These are phyloP conservation scores for Erythrocercus mccallii DNA, from an alignment of 2,113 vertebrate species.

Conservation along the genomic window DNA sequence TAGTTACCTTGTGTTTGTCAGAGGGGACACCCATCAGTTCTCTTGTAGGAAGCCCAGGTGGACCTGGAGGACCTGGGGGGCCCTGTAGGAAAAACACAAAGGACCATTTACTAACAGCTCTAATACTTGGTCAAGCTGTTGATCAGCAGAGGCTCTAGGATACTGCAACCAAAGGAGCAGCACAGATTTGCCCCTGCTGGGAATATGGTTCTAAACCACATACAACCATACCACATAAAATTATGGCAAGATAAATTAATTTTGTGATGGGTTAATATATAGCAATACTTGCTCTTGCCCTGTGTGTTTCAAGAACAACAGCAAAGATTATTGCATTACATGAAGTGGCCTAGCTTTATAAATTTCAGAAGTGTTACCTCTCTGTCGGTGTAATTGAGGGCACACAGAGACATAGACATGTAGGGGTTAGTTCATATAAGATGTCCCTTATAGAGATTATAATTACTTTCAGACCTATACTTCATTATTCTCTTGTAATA, in stretches of 20 bases:
- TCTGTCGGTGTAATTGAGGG: neutral
- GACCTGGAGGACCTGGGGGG: slow-evolving; percentile 66
- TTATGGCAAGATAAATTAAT: neutral
- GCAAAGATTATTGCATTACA: neutral
- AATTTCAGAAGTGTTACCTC: neutral
- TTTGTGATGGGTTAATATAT: neutral
- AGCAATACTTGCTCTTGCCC: neutral
- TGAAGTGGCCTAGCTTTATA: neutral
- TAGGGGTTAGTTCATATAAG: neutral
- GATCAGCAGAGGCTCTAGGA: neutral
- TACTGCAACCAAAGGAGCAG: neutral
- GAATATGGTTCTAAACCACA: neutral
- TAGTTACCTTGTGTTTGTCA: slow-evolving; percentile 72
- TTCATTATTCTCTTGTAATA: neutral
- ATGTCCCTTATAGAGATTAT: neutral
- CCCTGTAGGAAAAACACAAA: slow-evolving; percentile 58
- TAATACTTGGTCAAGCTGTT: neutral
- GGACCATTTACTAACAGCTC: neutral
- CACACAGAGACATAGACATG: neutral
- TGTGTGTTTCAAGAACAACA: neutral
- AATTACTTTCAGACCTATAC: neutral
- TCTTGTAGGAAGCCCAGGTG: slow-evolving; percentile 60
- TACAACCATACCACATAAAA: neutral
- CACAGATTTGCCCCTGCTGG: neutral
- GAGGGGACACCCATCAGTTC: neutral